phyloP scores from a whole-genome alignment of 2,797 vertebrate species.

The Pagetopsis macropterus region DNA sequence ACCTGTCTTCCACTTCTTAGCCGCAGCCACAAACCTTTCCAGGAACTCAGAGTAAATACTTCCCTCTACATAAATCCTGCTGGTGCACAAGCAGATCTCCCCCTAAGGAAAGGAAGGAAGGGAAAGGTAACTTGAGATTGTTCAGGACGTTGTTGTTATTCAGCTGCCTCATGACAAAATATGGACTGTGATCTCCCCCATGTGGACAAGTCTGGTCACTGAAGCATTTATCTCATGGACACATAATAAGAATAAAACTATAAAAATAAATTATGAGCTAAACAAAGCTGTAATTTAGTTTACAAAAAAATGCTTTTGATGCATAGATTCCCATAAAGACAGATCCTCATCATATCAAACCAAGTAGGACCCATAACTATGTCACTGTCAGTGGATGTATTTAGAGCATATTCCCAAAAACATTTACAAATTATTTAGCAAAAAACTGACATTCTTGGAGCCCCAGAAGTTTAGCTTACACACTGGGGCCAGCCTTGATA shows the following conservation, averaged over 20 bases:
- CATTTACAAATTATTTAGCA: too few relatives aligned
- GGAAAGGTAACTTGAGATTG: background rate
- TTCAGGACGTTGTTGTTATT: background rate
- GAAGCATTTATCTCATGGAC: background rate
- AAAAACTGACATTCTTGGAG: background rate
- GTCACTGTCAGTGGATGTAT: background rate
- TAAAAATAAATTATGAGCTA: background rate
- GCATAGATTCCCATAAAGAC: background rate
- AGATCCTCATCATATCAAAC: background rate
- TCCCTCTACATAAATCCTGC: constrained; percentile 94
- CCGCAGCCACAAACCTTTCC: constrained; percentile 89
- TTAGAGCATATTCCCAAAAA: background rate
- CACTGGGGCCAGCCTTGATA: background rate
- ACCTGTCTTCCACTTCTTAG: constrained; percentile 92
- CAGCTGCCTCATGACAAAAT: background rate
- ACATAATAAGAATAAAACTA: background rate
- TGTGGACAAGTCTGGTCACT: constrained; percentile 44
- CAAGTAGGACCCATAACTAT: background rate
- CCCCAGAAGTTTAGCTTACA: background rate
- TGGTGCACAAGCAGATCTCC: constrained; percentile 97
- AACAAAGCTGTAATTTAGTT: background rate
- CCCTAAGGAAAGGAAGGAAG: constrained; percentile 80
- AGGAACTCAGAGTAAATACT: constrained; percentile 91
- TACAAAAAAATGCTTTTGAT: background rate
- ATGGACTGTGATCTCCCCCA: constrained; percentile 33